These are phyloP conservation scores for Murina feae DNA, from an alignment of 2,113 vertebrate genomes.

Conservation along the genomic window DNA sequence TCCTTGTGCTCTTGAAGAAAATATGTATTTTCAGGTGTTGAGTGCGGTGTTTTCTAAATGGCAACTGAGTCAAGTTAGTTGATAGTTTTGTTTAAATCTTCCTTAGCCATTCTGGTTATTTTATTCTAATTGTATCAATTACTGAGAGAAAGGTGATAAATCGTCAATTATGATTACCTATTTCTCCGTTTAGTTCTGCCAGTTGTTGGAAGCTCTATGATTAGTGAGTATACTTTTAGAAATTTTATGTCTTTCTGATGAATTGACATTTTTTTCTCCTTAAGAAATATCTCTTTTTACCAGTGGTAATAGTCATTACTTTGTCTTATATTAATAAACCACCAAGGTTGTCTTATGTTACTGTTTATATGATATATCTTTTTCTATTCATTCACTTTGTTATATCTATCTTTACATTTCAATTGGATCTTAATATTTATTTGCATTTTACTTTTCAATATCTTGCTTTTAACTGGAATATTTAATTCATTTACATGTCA, in stretches of 20 bases:
- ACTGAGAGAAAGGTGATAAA: neutral
- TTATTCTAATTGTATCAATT: neutral
- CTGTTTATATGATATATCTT: neutral
- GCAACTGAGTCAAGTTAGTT: neutral
- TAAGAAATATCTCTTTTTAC: neutral
- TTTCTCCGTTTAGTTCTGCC: neutral
- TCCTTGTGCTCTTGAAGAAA: neutral
- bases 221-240: neutral
- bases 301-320: neutral
- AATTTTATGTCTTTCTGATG: neutral
- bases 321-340: neutral
- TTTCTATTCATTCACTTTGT: neutral
- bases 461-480: neutral
- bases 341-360: neutral
- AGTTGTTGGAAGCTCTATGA: neutral
- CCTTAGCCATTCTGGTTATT: neutral
- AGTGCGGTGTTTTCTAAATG: neutral
- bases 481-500: neutral
- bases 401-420: neutral
- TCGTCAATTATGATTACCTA: neutral
- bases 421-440: neutral
- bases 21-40: neutral
- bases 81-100: neutral
- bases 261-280: neutral
- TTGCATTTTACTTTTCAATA: neutral